Evolutionary conservation across 2,797 vertebrate species (phyloP), one percentile per base, ranked within the genome.

Genomic region (Phoeniculus purpureus): DNA sequence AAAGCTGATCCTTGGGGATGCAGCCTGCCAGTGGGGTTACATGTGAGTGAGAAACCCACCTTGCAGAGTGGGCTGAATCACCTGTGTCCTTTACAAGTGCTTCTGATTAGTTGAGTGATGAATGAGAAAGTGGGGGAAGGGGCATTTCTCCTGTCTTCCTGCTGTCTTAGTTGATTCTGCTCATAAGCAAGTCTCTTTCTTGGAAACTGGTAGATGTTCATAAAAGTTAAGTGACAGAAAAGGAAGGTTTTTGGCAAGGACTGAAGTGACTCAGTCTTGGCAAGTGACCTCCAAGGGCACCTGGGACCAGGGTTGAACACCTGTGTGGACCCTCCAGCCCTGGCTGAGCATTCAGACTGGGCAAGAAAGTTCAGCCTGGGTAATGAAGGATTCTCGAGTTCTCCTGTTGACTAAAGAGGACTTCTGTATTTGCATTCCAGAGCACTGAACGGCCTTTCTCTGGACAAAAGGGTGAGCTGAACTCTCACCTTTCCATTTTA

Each of bases 41-140:
- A 8, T 70, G 77, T 85, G 74, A 75, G 65, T 20, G 75, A 70
- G 64, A 91, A 94, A 61, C 79, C 48, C 0, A 0, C 27, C 0
- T 7, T 64, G 89, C 58, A 79, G 66, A 0, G 2, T 60, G 74
- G 92, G 76, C 79, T 59, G 76, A 45, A 56, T 6, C 1, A 1
- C 59, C 62, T 9, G 12, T 18, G 71, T 79, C 85, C 74, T 93
- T 88, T 88, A 58, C 58, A 95, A 96, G 84, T 70, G 61, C 16
- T 81, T 80, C 89, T 91, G 82, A 79, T 94, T 93, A 91, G 76
- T 91, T 91, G 52, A 68, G 74, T 11, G 20, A 52, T 43, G 70
- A 92, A 94, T 71, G 54, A 75, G 89, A 88, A 92, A 60, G 26
- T 31, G 7, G 20, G 12, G 62, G 27, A 87, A 74, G 25, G 70